phyloP scores from a whole-genome alignment of 2,113 vertebrate species.

The Oncorhynchus clarkii region DNA sequence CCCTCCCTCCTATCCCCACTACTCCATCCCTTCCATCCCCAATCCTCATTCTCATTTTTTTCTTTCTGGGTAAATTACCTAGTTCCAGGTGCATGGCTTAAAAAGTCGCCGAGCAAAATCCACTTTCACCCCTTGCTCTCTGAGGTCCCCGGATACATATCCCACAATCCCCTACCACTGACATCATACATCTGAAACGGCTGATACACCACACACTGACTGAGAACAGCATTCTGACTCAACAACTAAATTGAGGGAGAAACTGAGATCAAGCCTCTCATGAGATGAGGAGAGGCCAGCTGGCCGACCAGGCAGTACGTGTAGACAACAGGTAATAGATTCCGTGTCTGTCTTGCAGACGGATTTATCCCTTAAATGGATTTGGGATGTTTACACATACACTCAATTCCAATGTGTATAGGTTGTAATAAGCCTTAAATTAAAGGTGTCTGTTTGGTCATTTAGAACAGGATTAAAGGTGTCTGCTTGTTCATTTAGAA shows the following conservation, averaged over 20 bases:
- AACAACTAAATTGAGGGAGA: slow-evolving; percentile 38
- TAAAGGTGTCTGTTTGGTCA: neutral
- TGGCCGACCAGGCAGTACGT: too few relatives aligned
- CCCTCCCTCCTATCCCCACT: too few relatives aligned
- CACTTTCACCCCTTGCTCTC: slow-evolving; percentile 16
- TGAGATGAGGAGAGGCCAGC: slow-evolving; percentile 9
- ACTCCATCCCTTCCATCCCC: too few relatives aligned
- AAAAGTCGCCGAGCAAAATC: slow-evolving; percentile 30
- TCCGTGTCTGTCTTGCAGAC: neutral
- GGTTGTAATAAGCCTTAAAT: slow-evolving; percentile 21
- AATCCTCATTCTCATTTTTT: neutral
- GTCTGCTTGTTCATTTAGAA: too few relatives aligned
- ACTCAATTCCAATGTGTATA: neutral
- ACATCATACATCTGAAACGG: slow-evolving; percentile 31
- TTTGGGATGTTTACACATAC: slow-evolving; percentile 3
- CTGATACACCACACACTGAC: neutral
- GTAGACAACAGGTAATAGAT: too few relatives aligned
- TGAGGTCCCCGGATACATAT: slow-evolving; percentile 21
- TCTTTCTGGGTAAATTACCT: slow-evolving; percentile 36
- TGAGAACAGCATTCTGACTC: slow-evolving; percentile 9
- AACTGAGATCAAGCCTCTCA: slow-evolving; percentile 5
- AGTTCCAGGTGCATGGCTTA: slow-evolving; percentile 48
- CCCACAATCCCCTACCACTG: slow-evolving; percentile 32
- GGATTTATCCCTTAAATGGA: neutral
- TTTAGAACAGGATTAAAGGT: too few relatives aligned